Evolutionary conservation across 2,888 invertebrate species (phyloP).

Genomic region (Osedax fenrisi): DNA sequence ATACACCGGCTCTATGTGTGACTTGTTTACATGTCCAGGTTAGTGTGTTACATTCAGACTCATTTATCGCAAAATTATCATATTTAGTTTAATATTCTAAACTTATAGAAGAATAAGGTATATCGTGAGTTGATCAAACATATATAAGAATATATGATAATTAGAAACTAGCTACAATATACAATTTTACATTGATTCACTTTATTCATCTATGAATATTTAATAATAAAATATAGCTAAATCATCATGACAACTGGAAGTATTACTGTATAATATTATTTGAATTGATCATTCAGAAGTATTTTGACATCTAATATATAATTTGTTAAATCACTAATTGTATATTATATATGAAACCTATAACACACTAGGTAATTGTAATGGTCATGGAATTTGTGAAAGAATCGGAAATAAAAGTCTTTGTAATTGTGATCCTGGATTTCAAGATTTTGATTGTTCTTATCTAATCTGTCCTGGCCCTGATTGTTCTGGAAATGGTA

Average conservation of each 20-base stretch:
- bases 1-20: constrained; percentile 39
- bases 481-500: constrained; percentile 38
- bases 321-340: not conserved
- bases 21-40: constrained; percentile 40
- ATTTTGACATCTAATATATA: not conserved
- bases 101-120: too few species aligned
- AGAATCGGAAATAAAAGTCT: constrained; percentile 31
- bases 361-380: constrained; percentile 33
- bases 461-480: constrained; percentile 37
- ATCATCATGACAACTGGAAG: not conserved
- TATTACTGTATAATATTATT: not conserved
- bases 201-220: too few species aligned
- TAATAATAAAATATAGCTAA: not conserved
- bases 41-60: constrained; percentile 6
- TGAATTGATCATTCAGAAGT: not conserved
- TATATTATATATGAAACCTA: too few species aligned
- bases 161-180: too few species aligned
- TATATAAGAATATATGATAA: too few species aligned
- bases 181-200: too few species aligned
- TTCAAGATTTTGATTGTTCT: constrained; percentile 38
- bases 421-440: constrained; percentile 39
- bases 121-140: too few species aligned
- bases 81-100: too few species aligned
- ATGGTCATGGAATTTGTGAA: constrained; percentile 35
- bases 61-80: too few species aligned